Base-by-base conservation (phyloP, 37 sponge, comb jelly and placozoan genomes). In the Spongia lamella region DNA sequence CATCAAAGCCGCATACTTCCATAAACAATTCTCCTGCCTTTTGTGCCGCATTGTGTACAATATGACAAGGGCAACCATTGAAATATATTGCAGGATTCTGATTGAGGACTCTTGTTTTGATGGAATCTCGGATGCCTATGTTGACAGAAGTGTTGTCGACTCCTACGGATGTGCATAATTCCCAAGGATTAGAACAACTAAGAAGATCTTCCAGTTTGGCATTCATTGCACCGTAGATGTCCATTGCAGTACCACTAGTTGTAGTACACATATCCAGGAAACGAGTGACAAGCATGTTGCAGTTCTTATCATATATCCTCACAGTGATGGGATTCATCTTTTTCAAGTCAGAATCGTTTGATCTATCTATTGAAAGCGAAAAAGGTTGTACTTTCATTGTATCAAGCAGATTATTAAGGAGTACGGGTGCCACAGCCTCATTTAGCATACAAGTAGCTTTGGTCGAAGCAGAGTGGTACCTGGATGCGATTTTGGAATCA, bases 131-230 rank as follows among this genome's bases (percentile, higher is more conserved):
- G 1, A 3, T 61, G 19, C 53, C 75, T 1, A 59, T 53, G 27
- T 82, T 82, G 1, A 82, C 83, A 53, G 75, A 82, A 13, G 52
- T 72, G 33, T 70, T 80, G 22, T 83, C 84, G 1, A 83, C 84
- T 47, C 70, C 61, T 4, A 75, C 35, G 16, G 68, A 61, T 22
- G 67, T 82, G 36, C 84, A 83, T 1, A 54, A 32, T 11, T 1
- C 32, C 70, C 76, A 83, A 20, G 77, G 70, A 67, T 70, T 78
- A 11, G 21, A 3, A 3, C 13, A 19, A 4, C 47, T 50, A 50
- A 80, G 71, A 11, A 80, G 19, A 5, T 70, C 49, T 17, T 9
- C 19, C 1, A 84, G 64, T n/a, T 19, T 77, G 0, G 22, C 49
- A 63, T 84, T 78, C 55, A 84, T 58, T 49, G 33, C 60, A 68